Evolutionary conservation across 2,113 vertebrate species (phyloP), one percentile per base, ranked within the genome.

Genomic region (Hemiprocne comata): DNA sequence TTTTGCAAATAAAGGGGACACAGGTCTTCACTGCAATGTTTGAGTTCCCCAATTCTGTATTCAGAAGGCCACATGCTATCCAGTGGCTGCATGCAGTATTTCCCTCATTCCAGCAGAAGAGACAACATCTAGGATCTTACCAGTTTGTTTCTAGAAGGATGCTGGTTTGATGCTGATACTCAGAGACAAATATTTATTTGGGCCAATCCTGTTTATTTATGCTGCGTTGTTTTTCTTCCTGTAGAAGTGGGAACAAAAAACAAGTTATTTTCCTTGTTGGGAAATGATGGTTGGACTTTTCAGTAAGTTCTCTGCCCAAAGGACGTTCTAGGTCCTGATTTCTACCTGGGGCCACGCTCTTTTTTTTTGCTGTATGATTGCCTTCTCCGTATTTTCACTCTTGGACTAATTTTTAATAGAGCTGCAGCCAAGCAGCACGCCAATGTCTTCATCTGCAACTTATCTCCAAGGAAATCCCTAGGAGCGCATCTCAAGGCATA

Each of bases 111-210:
- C 31, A 75, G 44, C 2, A 57, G 77, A 71, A 83, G 15, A 88
- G 33, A 60, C 31, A 92, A 36, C 48, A 65, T 53, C 54, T 48
- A 80, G 36, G 60, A 86, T 77, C 46, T 26, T 44, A 2, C 33
- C 53, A 60, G 72, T 73, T 64, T 6, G 4, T 64, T 94, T 86
- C 72, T 82, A 94, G 69, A 17, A 80, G 42, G 72, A 70, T 79
- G 40, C 24, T 92, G 42, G 54, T 93, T 89, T 94, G 74, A 89
- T 9, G 23, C 13, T 48, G 85, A 90, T 91, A 73, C 42, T 87
- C 78, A 28, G 85, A 86, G 50, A 74, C 53, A 95, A 89, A 90
- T 90, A 89, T 95, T 93, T 95, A 67, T 94, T 89, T 92, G 73
- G 57, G 83, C 65, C 15, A 65, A 44, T 40, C 13, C 61, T 92